These are phyloP conservation scores for Nautilus pompilius DNA, from an alignment of 1,140 invertebrate genomes.

Conservation along the genomic window DNA sequence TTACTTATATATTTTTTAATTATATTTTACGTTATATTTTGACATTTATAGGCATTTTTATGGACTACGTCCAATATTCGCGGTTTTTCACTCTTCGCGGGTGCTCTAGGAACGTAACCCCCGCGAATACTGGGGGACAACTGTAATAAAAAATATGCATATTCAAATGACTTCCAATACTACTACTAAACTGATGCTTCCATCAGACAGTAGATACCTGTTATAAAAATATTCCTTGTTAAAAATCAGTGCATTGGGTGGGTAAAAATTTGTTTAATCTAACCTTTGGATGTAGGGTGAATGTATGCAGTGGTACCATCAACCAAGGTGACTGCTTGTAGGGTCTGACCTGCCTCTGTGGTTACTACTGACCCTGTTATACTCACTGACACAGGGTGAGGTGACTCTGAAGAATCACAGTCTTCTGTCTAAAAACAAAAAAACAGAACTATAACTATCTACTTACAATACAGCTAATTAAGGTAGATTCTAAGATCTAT, in stretches of 20 bases:
- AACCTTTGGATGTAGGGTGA: constrained; percentile 41
- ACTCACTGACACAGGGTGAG: constrained; percentile 11
- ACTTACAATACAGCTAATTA: no score
- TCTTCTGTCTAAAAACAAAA: constrained; percentile 1
- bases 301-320: constrained; percentile 45
- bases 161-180: no score
- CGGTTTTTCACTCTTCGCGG: no score
- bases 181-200: neutral
- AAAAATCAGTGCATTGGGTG: neutral
- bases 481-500: no score
- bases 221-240: neutral
- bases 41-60: no score
- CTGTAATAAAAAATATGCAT: no score
- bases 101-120: no score
- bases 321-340: constrained; percentile 42
- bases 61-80: no score
- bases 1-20: no score
- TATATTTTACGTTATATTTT: no score
- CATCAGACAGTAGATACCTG: neutral
- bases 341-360: constrained; percentile 17
- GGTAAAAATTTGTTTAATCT: no score
- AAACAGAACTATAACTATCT: neutral
- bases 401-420: neutral
- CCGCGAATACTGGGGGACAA: no score
- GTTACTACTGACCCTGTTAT: constrained; percentile 17